Evolutionary conservation across 2,797 vertebrate genomes (phyloP).

Genomic region (Tapera naevia): DNA sequence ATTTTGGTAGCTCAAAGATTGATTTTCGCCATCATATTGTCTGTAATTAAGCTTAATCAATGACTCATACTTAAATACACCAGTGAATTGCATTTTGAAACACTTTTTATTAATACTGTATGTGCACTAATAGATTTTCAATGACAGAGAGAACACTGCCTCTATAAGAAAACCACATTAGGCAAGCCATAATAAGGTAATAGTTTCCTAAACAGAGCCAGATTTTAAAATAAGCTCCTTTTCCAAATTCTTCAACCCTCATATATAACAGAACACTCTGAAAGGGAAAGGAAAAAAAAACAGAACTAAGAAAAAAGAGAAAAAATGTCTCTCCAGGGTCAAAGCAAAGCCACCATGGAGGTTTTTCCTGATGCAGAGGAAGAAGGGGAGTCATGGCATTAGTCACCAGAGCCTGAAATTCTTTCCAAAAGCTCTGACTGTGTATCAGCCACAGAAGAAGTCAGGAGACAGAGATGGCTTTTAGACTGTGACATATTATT

Average conservation of each 20-base stretch:
- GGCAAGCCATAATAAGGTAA: background rate
- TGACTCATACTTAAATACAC: constrained; percentile 38
- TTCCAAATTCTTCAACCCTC: background rate
- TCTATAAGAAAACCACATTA: background rate
- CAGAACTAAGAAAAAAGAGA: background rate
- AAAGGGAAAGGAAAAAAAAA: no score
- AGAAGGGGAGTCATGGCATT: background rate
- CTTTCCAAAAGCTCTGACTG: constrained; percentile 12
- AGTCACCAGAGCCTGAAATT: constrained; percentile 23
- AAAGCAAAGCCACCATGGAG: background rate
- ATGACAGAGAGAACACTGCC: background rate
- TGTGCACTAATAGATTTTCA: constrained; percentile 23
- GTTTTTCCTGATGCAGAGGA: background rate
- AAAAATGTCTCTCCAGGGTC: background rate
- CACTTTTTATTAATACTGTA: constrained; percentile 33
- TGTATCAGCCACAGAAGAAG: background rate
- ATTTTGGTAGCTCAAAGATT: constrained; percentile 29
- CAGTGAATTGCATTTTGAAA: constrained; percentile 19
- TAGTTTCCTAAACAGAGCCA: background rate
- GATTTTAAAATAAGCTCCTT: background rate
- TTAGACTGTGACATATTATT: constrained; percentile 17
- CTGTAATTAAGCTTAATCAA: constrained; percentile 59
- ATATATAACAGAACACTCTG: background rate
- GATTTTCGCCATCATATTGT: constrained; percentile 22
- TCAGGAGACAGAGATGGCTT: constrained; percentile 25